Conservation (phyloP, 2,797 vertebrate species). For the Leptodactylus fallax region DNA sequence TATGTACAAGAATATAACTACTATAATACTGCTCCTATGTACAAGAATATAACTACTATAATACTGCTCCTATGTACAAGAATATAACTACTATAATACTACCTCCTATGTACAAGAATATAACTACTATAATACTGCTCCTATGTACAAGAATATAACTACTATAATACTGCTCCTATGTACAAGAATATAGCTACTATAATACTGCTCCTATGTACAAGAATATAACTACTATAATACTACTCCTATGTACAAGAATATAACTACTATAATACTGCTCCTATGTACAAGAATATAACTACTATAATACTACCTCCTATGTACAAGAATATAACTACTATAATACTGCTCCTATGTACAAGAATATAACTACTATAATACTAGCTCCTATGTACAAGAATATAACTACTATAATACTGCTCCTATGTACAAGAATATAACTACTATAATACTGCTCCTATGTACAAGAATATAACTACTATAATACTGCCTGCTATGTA, state of each 20-base stretch:
- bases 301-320: slow-evolving; percentile 10
- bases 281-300: slow-evolving; percentile 12
- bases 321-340: slow-evolving; percentile 18
- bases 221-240: slow-evolving; percentile 5
- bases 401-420: slow-evolving; percentile 10
- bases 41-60: slow-evolving; percentile 10
- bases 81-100: slow-evolving; percentile 10
- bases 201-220: background rate
- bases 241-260: background rate
- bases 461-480: slow-evolving; percentile 12
- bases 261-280: slow-evolving; percentile 4
- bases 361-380: slow-evolving; percentile 22
- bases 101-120: background rate
- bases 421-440: slow-evolving; percentile 9
- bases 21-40: background rate
- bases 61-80: background rate
- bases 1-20: slow-evolving; percentile 5
- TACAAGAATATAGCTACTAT: slow-evolving; percentile 5
- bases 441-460: slow-evolving; percentile 2
- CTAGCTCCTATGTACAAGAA: background rate
- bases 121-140: slow-evolving; percentile 1
- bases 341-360: slow-evolving; percentile 7
- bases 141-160: slow-evolving; percentile 5
- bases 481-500: background rate
- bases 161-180: background rate